Conservation (phyloP, 2,888 invertebrate genomes). For the Philaethria dido region DNA sequence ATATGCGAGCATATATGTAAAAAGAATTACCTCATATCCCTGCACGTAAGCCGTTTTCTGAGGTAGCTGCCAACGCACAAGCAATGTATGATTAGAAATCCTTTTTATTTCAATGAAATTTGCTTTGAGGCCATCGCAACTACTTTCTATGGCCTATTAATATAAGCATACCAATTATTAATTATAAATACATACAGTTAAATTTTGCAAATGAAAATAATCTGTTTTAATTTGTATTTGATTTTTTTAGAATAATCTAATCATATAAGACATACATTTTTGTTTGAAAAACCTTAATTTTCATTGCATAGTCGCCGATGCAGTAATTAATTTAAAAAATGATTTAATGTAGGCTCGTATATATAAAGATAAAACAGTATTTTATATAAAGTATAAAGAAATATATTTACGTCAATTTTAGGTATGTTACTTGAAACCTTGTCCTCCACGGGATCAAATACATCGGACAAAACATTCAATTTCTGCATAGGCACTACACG, state of each 20-base stretch:
- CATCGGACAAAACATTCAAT: slow-evolving; percentile 17
- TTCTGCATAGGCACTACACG: slow-evolving; percentile 24
- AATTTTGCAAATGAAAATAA: no score
- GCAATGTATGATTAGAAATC: slow-evolving; percentile 61
- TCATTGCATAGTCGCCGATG: no score
- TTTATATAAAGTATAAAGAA: no score
- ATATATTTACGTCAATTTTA: slow-evolving; percentile 28
- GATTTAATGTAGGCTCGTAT: no score
- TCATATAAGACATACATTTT: no score
- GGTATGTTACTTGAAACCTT: neutral
- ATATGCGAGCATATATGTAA: no score
- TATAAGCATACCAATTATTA: neutral
- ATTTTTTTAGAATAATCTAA: no score
- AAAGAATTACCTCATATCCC: slow-evolving; percentile 66
- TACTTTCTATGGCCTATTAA: slow-evolving; percentile 43
- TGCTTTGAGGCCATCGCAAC: slow-evolving; percentile 53
- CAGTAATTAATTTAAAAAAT: no score
- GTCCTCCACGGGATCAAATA: neutral
- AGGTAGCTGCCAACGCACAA: slow-evolving; percentile 62
- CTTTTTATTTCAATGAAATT: slow-evolving; percentile 51
- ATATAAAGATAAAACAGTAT: no score
- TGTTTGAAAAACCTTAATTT: no score
- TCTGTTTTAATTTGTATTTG: no score
- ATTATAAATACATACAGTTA: no score
- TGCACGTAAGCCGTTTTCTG: slow-evolving; percentile 48